A percentile compares a stretch with the other conserved stretches of the same genome.
phyloP scores from a whole-genome alignment of 2,113 vertebrate species.

The Alethe castanea region DNA sequence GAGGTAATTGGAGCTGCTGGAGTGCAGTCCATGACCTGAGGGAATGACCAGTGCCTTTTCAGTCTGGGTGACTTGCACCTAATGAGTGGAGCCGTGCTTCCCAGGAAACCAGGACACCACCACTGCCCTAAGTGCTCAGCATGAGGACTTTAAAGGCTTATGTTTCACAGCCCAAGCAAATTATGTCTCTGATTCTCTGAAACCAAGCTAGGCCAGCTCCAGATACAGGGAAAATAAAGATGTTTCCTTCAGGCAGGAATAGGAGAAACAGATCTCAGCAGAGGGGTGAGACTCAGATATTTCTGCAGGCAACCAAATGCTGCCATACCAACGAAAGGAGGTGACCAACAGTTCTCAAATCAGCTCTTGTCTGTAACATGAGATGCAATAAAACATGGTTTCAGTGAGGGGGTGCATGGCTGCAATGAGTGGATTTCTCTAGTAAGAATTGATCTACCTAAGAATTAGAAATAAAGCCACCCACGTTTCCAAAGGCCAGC shows the following conservation, averaged over 20 bases:
- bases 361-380: background rate
- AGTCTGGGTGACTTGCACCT: constrained; percentile 21
- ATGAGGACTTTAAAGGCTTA: background rate
- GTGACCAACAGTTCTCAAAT: background rate
- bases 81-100: constrained; percentile 11
- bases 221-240: background rate
- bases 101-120: background rate
- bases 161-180: background rate
- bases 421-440: background rate
- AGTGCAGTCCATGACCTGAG: constrained; percentile 30
- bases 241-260: background rate
- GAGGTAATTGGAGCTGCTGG: constrained; percentile 56
- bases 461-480: background rate
- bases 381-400: background rate
- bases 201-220: background rate
- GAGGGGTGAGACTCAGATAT: background rate
- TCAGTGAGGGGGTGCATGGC: background rate
- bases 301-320: background rate
- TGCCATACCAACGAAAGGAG: background rate
- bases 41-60: constrained; percentile 39
- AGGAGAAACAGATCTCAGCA: background rate
- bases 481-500: background rate
- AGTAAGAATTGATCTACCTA: background rate
- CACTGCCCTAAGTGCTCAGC: background rate
- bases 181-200: background rate